Evolutionary conservation across 2,113 vertebrate genomes (phyloP).

Genomic region (Cavia porcellus): DNA sequence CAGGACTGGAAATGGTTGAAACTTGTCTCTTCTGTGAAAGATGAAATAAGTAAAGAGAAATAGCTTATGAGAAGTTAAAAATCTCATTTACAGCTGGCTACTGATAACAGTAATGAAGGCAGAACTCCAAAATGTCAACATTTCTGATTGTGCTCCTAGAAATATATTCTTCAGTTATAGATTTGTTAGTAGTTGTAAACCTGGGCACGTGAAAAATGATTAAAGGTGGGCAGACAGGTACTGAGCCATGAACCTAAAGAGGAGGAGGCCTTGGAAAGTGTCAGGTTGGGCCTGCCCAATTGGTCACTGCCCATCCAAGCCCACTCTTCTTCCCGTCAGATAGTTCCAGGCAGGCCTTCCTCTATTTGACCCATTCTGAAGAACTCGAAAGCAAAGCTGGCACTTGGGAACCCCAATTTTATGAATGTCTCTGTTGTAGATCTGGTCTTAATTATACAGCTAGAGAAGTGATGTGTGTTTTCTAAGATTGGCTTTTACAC

Average conservation of each 20-base stretch:
- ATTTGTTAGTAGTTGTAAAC: not conserved
- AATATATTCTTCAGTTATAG: not conserved
- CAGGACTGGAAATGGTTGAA: slow-evolving; percentile 44
- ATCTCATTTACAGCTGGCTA: not conserved
- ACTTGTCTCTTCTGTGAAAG: slow-evolving; percentile 30
- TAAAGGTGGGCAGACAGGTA: not conserved
- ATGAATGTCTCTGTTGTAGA: slow-evolving; percentile 85
- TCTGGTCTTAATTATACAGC: slow-evolving; percentile 88
- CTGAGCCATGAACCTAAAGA: not conserved
- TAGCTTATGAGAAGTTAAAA: slow-evolving; percentile 43
- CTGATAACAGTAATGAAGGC: not conserved
- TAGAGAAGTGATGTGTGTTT: slow-evolving; percentile 88
- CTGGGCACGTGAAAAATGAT: not conserved
- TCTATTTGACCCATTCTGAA: slow-evolving; percentile 72
- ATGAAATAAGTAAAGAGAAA: slow-evolving; percentile 51
- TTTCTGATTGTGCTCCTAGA: not conserved
- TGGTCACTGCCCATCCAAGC: slow-evolving; percentile 73
- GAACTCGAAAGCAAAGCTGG: slow-evolving; percentile 74
- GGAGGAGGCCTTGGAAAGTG: not conserved
- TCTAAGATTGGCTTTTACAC: slow-evolving; percentile 88
- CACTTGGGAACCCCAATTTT: slow-evolving; percentile 83
- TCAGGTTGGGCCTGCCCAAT: not conserved
- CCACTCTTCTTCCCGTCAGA: slow-evolving; percentile 73
- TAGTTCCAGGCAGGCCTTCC: slow-evolving; percentile 76
- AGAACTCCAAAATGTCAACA: not conserved